Evolutionary conservation across 1,140 invertebrate genomes (phyloP).

Genomic region (Sesamia nonagrioides): DNA sequence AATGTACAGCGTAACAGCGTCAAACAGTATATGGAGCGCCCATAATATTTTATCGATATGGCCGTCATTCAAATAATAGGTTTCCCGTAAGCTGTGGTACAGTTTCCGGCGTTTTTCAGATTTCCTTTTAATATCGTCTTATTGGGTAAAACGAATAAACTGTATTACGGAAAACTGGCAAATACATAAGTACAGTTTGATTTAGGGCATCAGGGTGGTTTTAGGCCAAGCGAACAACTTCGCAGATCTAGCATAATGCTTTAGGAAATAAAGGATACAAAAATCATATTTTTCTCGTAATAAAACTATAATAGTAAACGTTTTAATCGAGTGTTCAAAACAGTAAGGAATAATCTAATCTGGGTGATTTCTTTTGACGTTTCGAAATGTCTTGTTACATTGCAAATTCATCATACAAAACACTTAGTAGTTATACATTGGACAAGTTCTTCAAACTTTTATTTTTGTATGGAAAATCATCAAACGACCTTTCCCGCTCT

Average conservation of each 20-base stretch:
- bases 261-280: too few species aligned
- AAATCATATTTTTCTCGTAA: too few species aligned
- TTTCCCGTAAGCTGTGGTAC: conserved; percentile 1
- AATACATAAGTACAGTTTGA: conserved; percentile 25
- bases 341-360: too few species aligned
- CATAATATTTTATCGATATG: not conserved
- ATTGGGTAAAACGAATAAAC: conserved; percentile 4
- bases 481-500: too few species aligned
- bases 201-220: conserved; percentile 5
- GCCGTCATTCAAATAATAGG: conserved; percentile 2
- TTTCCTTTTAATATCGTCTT: conserved; percentile 13
- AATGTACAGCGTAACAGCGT: not conserved
- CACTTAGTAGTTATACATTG: too few species aligned
- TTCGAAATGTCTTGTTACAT: not conserved
- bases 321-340: too few species aligned
- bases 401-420: not conserved
- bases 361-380: not conserved
- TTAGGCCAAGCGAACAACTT: not conserved
- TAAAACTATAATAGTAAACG: too few species aligned
- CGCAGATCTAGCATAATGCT: not conserved
- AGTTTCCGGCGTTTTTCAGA: conserved; percentile 14
- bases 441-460: too few species aligned
- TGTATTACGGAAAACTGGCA: conserved; percentile 8
- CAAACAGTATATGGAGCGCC: not conserved
- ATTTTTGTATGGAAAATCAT: too few species aligned